Percentiles rank a stretch among this genome's conserved stretches.
These are phyloP conservation scores for Ancistrus triradiatus DNA, from an alignment of 2,113 vertebrate species.

Conservation along the genomic window DNA sequence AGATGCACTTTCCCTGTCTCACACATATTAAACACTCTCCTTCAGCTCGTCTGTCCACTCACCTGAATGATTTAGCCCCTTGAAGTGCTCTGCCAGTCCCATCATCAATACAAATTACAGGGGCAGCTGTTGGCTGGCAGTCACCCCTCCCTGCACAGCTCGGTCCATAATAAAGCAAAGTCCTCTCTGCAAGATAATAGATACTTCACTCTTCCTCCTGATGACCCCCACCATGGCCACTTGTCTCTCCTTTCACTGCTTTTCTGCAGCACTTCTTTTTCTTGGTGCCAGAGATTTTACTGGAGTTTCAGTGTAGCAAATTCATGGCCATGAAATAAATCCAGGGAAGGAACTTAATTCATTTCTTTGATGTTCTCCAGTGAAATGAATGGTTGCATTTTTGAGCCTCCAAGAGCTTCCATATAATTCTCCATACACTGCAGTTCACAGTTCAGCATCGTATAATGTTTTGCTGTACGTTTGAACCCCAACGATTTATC, in stretches of 20 bases:
- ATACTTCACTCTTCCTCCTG: conserved; percentile 57
- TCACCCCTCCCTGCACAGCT: conserved; percentile 43
- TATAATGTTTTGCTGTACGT: conserved; percentile 50
- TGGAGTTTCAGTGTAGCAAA: neutral
- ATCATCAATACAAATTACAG: conserved; percentile 75
- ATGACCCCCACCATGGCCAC: conserved; percentile 40
- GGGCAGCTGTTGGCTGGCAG: conserved; percentile 70
- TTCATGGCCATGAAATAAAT: conserved; percentile 6
- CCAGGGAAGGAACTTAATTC: neutral
- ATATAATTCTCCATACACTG: conserved; percentile 46
- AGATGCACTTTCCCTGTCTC: no score
- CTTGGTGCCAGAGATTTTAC: neutral
- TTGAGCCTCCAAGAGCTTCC: neutral
- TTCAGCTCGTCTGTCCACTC: conserved; percentile 57
- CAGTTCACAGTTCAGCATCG: conserved; percentile 54
- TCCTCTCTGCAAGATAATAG: conserved; percentile 59
- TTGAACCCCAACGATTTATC: conserved; percentile 50
- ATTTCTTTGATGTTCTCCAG: neutral
- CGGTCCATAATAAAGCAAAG: conserved; percentile 57
- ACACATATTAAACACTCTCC: conserved; percentile 22
- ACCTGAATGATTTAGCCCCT: conserved; percentile 71
- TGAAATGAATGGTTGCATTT: neutral
- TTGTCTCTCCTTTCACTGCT: conserved; percentile 16
- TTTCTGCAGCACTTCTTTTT: no score
- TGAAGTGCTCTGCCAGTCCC: conserved; percentile 60